phyloP scores from a whole-genome alignment of 2,888 invertebrate species.

The Sialis fuliginosa region DNA sequence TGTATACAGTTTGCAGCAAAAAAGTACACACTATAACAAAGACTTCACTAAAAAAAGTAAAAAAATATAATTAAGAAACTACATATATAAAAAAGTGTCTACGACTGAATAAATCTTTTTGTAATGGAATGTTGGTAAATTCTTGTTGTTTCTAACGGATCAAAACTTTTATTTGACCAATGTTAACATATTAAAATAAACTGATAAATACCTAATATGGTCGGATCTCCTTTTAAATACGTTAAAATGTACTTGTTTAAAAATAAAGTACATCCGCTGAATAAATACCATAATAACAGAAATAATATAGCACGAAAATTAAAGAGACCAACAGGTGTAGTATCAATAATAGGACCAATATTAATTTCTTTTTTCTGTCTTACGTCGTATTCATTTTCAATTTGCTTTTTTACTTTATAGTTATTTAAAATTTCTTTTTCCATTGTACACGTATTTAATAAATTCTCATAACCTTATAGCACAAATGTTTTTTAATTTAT shows the following conservation, averaged over 20 bases:
- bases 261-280: conserved; percentile 60
- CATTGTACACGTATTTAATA: background rate
- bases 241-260: conserved; percentile 61
- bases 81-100: too few species aligned
- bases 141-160: too few species aligned
- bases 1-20: too few species aligned
- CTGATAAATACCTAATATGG: conserved; percentile 39
- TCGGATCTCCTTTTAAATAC: conserved; percentile 53
- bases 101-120: too few species aligned
- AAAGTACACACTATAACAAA: too few species aligned
- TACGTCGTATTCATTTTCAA: background rate
- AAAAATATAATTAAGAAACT: too few species aligned
- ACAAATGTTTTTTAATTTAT: too few species aligned
- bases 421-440: background rate
- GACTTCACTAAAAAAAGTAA: too few species aligned
- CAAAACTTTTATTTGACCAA: too few species aligned
- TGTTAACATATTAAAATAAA: too few species aligned
- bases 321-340: conserved; percentile 25
- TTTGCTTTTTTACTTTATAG: background rate
- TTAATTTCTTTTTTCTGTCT: background rate
- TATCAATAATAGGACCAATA: background rate
- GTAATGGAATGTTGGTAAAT: too few species aligned
- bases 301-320: conserved; percentile 41
- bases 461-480: too few species aligned
- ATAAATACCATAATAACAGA: conserved; percentile 53